phyloP scores from a whole-genome alignment of 1,140 invertebrate genomes.

The Temnothorax curvispinosus region DNA sequence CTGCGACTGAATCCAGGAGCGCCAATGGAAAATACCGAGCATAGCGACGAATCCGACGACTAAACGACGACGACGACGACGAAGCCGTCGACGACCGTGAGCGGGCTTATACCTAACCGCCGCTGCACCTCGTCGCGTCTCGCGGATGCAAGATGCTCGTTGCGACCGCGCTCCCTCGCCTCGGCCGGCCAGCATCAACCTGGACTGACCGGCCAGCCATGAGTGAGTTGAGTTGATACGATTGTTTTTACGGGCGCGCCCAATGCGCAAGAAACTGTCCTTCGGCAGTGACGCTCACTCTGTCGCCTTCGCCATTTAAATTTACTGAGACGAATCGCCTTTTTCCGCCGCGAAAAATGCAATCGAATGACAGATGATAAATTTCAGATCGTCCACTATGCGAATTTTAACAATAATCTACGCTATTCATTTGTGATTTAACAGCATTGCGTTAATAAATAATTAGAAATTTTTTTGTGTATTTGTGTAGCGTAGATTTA shows the following conservation, averaged over 20 bases:
- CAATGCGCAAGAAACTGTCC: slow-evolving; percentile 84
- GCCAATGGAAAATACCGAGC: slow-evolving; percentile 84
- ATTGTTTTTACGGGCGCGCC: slow-evolving; percentile 85
- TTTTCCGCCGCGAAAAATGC: not conserved
- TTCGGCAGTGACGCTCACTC: slow-evolving; percentile 83
- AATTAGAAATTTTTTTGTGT: not conserved
- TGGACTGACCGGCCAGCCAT: slow-evolving; percentile 79
- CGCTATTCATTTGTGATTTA: not conserved
- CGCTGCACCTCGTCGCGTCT: slow-evolving; percentile 53
- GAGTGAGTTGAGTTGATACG: slow-evolving; percentile 80
- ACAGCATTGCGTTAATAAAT: not conserved
- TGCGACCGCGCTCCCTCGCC: slow-evolving; percentile 51
- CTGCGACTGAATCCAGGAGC: slow-evolving; percentile 81
- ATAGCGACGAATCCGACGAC: slow-evolving; percentile 82
- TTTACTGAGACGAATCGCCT: slow-evolving; percentile 12
- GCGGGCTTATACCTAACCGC: not conserved
- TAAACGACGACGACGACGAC: slow-evolving; percentile 31
- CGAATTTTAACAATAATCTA: not conserved
- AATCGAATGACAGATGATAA: not conserved
- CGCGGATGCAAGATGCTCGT: slow-evolving; percentile 61
- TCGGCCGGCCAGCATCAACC: slow-evolving; percentile 40
- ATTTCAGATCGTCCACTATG: not conserved
- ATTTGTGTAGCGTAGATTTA: not conserved
- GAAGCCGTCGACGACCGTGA: slow-evolving; percentile 62
- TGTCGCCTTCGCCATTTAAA: slow-evolving; percentile 68